Evolutionary conservation across 2,888 invertebrate species (phyloP), one percentile per base, ranked within the genome.

Genomic region (Cheilosia variabilis): DNA sequence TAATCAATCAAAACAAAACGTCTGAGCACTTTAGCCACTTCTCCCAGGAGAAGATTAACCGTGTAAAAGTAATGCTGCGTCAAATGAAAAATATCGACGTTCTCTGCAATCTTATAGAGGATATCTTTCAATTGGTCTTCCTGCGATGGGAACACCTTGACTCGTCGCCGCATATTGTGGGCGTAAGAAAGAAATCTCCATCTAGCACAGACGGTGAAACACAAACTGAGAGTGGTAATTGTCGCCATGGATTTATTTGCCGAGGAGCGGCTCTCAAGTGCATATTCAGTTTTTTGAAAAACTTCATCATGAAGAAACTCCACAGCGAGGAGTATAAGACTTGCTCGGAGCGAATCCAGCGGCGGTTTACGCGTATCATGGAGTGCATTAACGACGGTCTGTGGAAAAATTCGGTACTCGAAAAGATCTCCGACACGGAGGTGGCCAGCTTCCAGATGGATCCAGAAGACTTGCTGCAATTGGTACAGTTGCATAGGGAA

Each of bases 101-200:
- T 0, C 88, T 92, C 1, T 90, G 90, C 57, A 88, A 89, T 31
- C 79, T 92, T 2, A 79, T 92, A 4, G 90, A 91, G 81, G 91
- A 91, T 47, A 90, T 92, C 3, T 90, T 92, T 55, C 89, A 89
- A 6, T 81, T 92, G 43, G 87, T 91, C 0, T 92, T 91, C 55
- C 71, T 92, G 43, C 90, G 92, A 1, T 92, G 91, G 91, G 92
- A 92, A 52, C 90, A 92, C 72, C 78, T 92, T 1, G 57, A 77
- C 7, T 55, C 57, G 2, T 34, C 58, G 0, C 53, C 62, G 5
- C 55, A 50, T 17, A 13, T 37, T 13, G 80, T 45, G 0, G 65
- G 55, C 1, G 5, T 9, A 24, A 88, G 65, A 22, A 73, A 62
- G 27, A 68, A 55, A 10, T 63, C 63, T 1, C 66, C 63, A 6